phyloP scores from a whole-genome alignment of 2,888 invertebrate genomes.

The Bibio marci region DNA sequence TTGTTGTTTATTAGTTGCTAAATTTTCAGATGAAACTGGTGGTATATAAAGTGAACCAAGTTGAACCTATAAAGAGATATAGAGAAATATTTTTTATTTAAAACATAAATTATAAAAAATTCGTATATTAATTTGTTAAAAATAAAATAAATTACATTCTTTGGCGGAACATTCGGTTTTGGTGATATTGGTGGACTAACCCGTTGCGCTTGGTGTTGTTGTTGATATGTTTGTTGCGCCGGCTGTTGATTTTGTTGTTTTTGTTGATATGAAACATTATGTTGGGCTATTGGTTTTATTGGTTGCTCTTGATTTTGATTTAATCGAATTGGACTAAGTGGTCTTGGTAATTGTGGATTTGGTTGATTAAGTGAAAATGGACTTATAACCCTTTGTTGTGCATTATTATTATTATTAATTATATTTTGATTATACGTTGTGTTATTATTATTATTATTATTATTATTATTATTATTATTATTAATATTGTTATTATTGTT shows the following conservation, averaged over 20 bases:
- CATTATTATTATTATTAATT: conserved; percentile 19
- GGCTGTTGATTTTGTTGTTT: conserved; percentile 4
- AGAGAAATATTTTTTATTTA: no score
- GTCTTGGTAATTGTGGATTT: conserved; percentile 11
- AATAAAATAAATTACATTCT: no score
- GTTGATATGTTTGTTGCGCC: conserved; percentile 19
- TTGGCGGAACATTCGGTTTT: conserved; percentile 2
- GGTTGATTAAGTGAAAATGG: conserved; percentile 26
- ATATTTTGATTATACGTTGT: conserved; percentile 14
- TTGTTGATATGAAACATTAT: no score
- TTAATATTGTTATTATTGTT: no score
- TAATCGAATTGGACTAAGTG: conserved; percentile 25
- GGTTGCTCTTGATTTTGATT: conserved; percentile 3
- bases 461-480: conserved; percentile 14
- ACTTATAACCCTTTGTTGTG: conserved; percentile 21
- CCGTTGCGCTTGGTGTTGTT: not conserved
- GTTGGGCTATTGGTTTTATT: no score
- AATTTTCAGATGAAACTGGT: conserved; percentile 21
- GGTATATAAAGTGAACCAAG: no score
- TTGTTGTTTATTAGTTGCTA: conserved; percentile 15
- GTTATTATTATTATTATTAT: conserved; percentile 13
- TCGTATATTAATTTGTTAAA: no score
- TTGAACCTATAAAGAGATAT: no score
- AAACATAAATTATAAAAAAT: not conserved
- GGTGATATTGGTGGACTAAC: conserved; percentile 3